Evolutionary conservation across 2,797 vertebrate species (phyloP).

Genomic region (Scolopax bukidnonensis): DNA sequence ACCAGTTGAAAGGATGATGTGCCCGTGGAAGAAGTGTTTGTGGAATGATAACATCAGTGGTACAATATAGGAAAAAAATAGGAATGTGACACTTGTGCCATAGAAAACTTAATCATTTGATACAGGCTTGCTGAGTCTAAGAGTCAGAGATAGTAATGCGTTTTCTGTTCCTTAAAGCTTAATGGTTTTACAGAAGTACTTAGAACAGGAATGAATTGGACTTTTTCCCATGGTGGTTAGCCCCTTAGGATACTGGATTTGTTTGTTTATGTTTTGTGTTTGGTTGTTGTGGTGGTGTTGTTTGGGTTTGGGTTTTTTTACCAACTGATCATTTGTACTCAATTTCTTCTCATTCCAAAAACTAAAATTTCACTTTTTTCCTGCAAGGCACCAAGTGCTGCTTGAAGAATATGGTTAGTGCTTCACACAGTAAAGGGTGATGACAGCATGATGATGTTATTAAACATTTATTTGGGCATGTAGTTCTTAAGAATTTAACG

Average conservation of each 20-base stretch:
- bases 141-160: not conserved
- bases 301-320: not conserved
- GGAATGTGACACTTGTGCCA: not conserved
- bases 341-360: not conserved
- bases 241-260: accelerated
- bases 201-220: not conserved
- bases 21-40: not conserved
- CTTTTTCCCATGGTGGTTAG: not conserved
- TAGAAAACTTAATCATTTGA: not conserved
- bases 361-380: not conserved
- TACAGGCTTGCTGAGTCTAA: not conserved
- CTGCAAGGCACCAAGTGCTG: not conserved
- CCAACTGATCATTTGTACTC: not conserved
- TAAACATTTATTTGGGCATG: not conserved
- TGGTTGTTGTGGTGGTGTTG: not conserved
- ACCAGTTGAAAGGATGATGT: not conserved
- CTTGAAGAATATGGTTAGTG: not conserved
- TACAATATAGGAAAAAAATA: not conserved
- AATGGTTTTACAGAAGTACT: not conserved
- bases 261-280: not conserved
- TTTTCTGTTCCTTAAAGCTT: not conserved
- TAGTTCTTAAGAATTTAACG: not conserved
- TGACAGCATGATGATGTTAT: not conserved
- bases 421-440: not conserved
- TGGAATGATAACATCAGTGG: not conserved